These are phyloP conservation scores for Aphodius granarius DNA, from an alignment of 2,888 invertebrate genomes.

Conservation along the genomic window DNA sequence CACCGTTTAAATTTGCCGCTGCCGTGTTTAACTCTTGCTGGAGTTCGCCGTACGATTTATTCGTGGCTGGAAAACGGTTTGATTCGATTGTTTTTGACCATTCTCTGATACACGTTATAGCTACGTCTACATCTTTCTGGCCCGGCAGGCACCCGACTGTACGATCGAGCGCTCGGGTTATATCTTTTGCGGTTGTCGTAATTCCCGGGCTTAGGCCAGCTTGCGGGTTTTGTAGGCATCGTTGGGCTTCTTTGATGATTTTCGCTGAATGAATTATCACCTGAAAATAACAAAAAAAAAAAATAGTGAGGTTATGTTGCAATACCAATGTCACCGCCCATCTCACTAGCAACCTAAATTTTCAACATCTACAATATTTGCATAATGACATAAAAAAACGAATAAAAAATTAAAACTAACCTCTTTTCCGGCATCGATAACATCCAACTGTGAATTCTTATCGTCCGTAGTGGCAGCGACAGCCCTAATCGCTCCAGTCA, in stretches of 20 bases:
- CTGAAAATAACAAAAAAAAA: not conserved
- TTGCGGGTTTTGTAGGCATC: slow-evolving; percentile 68
- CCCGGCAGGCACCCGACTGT: slow-evolving; percentile 88
- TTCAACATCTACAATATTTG: too few species aligned
- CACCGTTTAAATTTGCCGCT: slow-evolving; percentile 81
- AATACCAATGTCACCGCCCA: too few species aligned
- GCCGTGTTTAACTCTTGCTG: slow-evolving; percentile 84
- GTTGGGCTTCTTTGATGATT: slow-evolving; percentile 81
- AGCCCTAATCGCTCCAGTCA: slow-evolving; percentile 74
- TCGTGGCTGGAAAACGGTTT: slow-evolving; percentile 75
- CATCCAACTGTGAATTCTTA: slow-evolving; percentile 57
- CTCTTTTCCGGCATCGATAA: slow-evolving; percentile 74
- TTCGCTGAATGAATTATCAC: slow-evolving; percentile 71
- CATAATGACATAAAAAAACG: too few species aligned
- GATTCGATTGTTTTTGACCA: slow-evolving; percentile 72
- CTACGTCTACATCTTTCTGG: slow-evolving; percentile 90
- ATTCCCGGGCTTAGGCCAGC: slow-evolving; percentile 67
- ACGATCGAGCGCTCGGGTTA: slow-evolving; percentile 61
- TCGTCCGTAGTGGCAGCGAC: slow-evolving; percentile 74
- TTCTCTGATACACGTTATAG: slow-evolving; percentile 79
- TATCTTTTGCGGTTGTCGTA: slow-evolving; percentile 73
- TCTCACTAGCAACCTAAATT: too few species aligned
- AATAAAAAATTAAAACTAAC: slow-evolving; percentile 53
- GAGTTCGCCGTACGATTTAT: slow-evolving; percentile 75
- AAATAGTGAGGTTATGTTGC: not conserved